phyloP scores from a whole-genome alignment of 2,113 vertebrate genomes.

The Craseonycteris thonglongyai region DNA sequence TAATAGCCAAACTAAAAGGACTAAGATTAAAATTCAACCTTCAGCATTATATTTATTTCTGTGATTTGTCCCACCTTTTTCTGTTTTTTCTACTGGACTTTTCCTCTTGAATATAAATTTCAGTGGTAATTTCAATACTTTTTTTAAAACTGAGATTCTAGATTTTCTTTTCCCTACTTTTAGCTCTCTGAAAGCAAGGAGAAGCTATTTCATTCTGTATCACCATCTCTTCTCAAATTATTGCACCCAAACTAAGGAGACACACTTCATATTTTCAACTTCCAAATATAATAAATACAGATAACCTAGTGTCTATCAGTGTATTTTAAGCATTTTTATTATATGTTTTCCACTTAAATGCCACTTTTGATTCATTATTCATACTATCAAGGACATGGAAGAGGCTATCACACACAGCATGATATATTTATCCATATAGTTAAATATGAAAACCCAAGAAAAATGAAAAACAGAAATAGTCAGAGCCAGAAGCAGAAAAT shows the following conservation, averaged over 20 bases:
- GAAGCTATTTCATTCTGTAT: neutral
- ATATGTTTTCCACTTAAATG: neutral
- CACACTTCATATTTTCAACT: neutral
- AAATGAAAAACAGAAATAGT: neutral
- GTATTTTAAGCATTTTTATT: neutral
- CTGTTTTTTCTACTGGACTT: neutral
- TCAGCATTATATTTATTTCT: neutral
- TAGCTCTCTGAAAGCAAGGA: neutral
- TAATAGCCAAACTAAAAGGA: neutral
- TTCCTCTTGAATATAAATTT: neutral
- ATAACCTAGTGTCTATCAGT: neutral
- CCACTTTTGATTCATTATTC: neutral
- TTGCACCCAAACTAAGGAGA: neutral
- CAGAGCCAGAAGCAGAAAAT: neutral
- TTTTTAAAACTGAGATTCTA: neutral
- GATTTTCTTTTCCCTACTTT: neutral
- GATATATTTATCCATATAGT: neutral
- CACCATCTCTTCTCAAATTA: neutral
- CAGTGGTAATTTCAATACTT: neutral
- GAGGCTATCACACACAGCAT: neutral
- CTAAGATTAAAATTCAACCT: neutral
- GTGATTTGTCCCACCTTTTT: neutral
- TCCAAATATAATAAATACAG: neutral
- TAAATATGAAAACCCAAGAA: neutral
- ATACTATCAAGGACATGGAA: neutral